phyloP scores from a whole-genome alignment of 2,888 invertebrate genomes.

The Alsophila aescularia region DNA sequence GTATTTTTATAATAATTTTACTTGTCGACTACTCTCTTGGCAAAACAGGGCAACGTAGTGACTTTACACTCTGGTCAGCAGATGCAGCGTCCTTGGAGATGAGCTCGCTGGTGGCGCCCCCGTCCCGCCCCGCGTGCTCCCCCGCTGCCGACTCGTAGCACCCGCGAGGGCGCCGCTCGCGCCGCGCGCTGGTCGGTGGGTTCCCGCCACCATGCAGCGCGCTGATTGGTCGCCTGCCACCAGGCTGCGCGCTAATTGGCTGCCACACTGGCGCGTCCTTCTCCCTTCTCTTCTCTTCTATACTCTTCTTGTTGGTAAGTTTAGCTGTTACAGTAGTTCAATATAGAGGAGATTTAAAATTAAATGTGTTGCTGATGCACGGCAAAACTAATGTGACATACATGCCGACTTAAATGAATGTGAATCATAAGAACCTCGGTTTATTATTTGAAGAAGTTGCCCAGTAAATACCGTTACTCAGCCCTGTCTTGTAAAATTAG shows the following conservation, averaged over 20 bases:
- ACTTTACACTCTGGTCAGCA: slow-evolving; percentile 29
- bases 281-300: slow-evolving; percentile 50
- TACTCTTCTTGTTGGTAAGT: slow-evolving; percentile 54
- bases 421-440: too few species aligned
- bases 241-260: slow-evolving; percentile 40
- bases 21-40: too few species aligned
- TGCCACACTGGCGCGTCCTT: slow-evolving; percentile 32
- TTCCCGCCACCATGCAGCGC: not conserved
- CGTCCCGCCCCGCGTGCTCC: slow-evolving; percentile 40
- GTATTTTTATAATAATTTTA: too few species aligned
- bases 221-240: slow-evolving; percentile 10
- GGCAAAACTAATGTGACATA: too few species aligned
- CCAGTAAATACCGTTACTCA: too few species aligned
- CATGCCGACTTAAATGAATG: too few species aligned
- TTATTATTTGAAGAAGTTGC: too few species aligned
- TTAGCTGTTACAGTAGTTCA: not conserved
- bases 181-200: not conserved
- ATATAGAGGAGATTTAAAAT: not conserved
- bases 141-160: slow-evolving; percentile 34
- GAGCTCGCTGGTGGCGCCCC: slow-evolving; percentile 44
- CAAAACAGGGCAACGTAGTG: too few species aligned
- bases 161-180: slow-evolving; percentile 35
- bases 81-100: slow-evolving; percentile 61
- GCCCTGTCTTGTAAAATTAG: too few species aligned
- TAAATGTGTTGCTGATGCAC: too few species aligned